These are phyloP conservation scores for Uria lomvia DNA, from an alignment of 2,113 vertebrate species.

Conservation along the genomic window DNA sequence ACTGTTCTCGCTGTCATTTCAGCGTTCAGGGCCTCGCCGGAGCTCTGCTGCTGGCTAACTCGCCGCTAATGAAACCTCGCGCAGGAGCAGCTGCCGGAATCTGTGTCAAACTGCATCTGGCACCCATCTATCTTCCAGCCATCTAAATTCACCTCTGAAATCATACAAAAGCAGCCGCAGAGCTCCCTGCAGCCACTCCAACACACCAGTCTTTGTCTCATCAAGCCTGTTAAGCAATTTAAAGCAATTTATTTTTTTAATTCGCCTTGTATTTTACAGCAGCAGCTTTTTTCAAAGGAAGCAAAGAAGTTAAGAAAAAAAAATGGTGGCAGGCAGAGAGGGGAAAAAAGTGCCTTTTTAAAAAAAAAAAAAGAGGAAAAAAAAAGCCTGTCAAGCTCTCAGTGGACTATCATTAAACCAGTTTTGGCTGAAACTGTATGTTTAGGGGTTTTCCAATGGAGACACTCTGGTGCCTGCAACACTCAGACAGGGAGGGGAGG, in stretches of 20 bases:
- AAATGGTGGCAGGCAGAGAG: accelerated
- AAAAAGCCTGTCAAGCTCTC: constrained; percentile 58
- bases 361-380: neutral
- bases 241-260: constrained; percentile 63
- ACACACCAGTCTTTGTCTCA: constrained; percentile 76
- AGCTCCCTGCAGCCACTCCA: constrained; percentile 62
- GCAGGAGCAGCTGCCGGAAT: constrained; percentile 76
- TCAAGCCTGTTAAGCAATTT: constrained; percentile 70
- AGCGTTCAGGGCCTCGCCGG: constrained; percentile 39
- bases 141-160: constrained; percentile 78
- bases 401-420: constrained; percentile 63
- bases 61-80: constrained; percentile 71
- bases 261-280: constrained; percentile 55
- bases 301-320: neutral
- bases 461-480: constrained; percentile 74
- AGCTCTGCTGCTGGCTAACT: constrained; percentile 60
- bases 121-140: constrained; percentile 80
- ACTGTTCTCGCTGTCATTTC: constrained; percentile 51
- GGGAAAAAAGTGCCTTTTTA: neutral
- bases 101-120: constrained; percentile 80
- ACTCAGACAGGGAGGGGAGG: constrained; percentile 72
- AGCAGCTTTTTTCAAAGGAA: constrained; percentile 35
- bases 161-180: constrained; percentile 64
- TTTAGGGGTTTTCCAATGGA: constrained; percentile 72
- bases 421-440: constrained; percentile 71